A percentile compares a stretch with the other conserved stretches of the same genome.
Evolutionary conservation across 2,113 vertebrate genomes (phyloP).

Genomic region (Eulemur rufifrons): DNA sequence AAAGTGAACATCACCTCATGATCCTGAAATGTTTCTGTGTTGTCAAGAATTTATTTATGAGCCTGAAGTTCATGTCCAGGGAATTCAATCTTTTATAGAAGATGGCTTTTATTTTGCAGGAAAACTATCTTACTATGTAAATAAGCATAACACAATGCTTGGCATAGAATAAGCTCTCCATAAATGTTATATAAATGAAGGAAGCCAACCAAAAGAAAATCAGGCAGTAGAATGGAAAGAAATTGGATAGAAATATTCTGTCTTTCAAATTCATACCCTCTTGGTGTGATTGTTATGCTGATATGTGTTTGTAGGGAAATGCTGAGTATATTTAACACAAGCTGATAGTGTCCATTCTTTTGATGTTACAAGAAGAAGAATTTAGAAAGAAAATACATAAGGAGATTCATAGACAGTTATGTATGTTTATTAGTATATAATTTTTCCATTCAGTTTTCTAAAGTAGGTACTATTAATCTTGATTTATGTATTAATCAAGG

Average conservation of each 20-base stretch:
- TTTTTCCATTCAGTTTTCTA: constrained; percentile 19
- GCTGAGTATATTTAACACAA: not conserved
- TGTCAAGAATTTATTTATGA: not conserved
- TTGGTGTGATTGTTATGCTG: not conserved
- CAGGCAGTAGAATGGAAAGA: not conserved
- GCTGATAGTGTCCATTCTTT: not conserved
- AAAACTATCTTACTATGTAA: not conserved
- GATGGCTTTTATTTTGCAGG: not conserved
- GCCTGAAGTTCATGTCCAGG: not conserved
- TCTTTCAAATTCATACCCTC: not conserved
- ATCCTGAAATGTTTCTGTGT: not conserved
- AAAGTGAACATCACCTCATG: not conserved
- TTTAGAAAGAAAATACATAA: not conserved
- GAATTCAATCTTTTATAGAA: not conserved
- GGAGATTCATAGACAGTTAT: not conserved
- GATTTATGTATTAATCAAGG: not conserved
- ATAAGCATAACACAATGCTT: not conserved
- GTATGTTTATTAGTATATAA: not conserved
- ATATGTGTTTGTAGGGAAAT: constrained; percentile 31
- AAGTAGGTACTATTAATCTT: not conserved
- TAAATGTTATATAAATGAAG: not conserved
- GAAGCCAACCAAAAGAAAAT: not conserved
- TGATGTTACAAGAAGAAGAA: constrained; percentile 5
- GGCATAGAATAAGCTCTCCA: not conserved
- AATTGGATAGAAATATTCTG: not conserved